Conservation (phyloP, 2,113 vertebrate genomes). For the Pseudonaja textilis region DNA sequence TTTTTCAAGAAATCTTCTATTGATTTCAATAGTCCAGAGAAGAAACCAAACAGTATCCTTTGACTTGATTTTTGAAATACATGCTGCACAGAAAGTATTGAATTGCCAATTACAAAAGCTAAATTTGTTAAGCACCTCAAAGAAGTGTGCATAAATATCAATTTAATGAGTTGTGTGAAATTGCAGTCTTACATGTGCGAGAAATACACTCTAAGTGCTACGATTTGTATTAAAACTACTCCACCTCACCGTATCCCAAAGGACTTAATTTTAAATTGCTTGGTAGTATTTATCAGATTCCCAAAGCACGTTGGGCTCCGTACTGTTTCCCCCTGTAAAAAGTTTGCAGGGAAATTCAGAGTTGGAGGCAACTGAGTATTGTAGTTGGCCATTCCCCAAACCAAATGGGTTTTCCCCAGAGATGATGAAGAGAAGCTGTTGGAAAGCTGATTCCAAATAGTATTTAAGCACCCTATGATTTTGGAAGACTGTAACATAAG, state of each 20-base stretch:
- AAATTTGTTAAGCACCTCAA: not conserved
- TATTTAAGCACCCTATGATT: not conserved
- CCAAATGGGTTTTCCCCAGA: conserved; percentile 25
- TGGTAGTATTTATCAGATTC: not conserved
- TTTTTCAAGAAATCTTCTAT: not conserved
- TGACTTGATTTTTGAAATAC: not conserved
- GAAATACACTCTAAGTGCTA: not conserved
- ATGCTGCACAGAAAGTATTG: not conserved
- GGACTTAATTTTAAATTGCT: not conserved
- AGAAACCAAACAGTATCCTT: not conserved
- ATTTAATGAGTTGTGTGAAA: not conserved
- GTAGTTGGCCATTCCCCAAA: not conserved
- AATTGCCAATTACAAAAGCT: conserved; percentile 5
- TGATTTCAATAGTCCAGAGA: not conserved
- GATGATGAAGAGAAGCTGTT: not conserved
- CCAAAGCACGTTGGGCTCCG: conserved; percentile 15
- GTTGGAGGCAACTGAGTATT: not conserved
- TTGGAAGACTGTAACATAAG: conserved; percentile 4
- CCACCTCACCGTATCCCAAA: no score
- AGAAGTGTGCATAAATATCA: not conserved
- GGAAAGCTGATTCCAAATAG: not conserved
- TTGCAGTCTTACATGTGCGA: not conserved
- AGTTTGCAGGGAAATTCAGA: conserved; percentile 21
- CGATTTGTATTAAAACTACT: not conserved
- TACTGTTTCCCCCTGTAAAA: not conserved